Percentiles rank a stretch among this genome's conserved stretches.
These are phyloP conservation scores for Plectropomus leopardus DNA, from an alignment of 2,113 vertebrate species.

Conservation along the genomic window DNA sequence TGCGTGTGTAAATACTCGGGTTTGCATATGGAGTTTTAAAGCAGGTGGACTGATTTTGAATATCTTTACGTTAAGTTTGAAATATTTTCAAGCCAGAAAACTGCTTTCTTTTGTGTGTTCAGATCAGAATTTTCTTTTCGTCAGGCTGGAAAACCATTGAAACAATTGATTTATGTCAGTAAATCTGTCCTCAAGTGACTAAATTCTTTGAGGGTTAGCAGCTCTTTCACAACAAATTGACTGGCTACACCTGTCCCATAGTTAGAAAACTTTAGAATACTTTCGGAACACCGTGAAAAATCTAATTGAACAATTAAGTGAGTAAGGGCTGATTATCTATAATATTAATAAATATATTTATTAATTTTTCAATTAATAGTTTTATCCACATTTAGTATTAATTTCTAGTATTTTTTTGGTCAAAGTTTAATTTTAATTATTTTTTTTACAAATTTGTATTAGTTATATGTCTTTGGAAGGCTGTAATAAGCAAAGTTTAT, in stretches of 20 bases:
- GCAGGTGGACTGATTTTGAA: background rate
- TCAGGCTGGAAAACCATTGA: background rate
- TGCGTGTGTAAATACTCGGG: background rate
- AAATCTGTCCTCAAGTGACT: background rate
- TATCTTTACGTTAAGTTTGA: background rate
- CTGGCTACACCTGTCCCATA: background rate
- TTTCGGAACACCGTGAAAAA: background rate
- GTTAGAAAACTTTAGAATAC: background rate
- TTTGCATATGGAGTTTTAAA: background rate
- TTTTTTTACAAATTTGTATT: too few species aligned
- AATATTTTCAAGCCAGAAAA: background rate
- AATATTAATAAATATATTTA: background rate
- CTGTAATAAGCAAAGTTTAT: background rate
- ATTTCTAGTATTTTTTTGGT: too few species aligned
- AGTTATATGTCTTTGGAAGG: background rate
- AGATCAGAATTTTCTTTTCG: background rate
- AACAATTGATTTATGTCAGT: background rate
- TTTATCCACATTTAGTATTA: background rate
- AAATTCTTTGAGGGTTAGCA: conserved; percentile 6
- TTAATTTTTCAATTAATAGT: background rate
- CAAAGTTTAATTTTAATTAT: background rate
- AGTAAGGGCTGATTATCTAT: conserved; percentile 3
- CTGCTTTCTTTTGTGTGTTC: background rate
- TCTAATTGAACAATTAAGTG: background rate
- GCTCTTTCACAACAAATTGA: conserved; percentile 6